Conservation (phyloP, 2,113 vertebrate genomes). For the Ptychochromis oligacanthus region DNA sequence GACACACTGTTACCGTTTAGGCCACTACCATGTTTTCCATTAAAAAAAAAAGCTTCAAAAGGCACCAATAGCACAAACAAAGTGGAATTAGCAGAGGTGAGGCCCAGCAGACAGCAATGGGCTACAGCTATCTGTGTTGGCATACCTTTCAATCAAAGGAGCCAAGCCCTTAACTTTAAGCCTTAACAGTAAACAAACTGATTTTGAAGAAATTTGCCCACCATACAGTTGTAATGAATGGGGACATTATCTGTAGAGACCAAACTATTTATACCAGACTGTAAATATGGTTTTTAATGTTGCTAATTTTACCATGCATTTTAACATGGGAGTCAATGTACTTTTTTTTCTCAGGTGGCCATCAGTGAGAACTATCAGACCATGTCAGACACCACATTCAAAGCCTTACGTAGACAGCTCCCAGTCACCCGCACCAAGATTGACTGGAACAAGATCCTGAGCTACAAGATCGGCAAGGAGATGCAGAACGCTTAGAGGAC, state of each 20-base stretch:
- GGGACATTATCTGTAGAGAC: neutral
- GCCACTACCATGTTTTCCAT: neutral
- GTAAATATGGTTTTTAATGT: neutral
- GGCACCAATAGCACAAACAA: neutral
- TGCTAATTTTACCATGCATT: neutral
- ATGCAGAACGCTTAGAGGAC: conserved; percentile 89
- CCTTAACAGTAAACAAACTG: neutral
- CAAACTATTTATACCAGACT: neutral
- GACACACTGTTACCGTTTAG: neutral
- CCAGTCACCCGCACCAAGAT: conserved; percentile 98
- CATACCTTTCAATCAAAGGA: neutral
- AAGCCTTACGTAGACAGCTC: conserved; percentile 94
- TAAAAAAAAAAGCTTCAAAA: neutral
- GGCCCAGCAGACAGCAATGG: neutral
- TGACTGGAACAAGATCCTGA: conserved; percentile 99
- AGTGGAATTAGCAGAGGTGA: neutral
- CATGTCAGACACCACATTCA: conserved; percentile 98
- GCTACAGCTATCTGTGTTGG: neutral
- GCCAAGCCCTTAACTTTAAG: neutral
- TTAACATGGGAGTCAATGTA: neutral
- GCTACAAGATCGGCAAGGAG: conserved; percentile 98
- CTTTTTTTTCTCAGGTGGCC: conserved; percentile 81
- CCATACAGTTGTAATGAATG: neutral
- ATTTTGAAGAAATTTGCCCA: neutral
- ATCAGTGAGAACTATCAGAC: conserved; percentile 97